Evolutionary conservation across 1,140 invertebrate species (phyloP).

Genomic region (Aphis gossypii): DNA sequence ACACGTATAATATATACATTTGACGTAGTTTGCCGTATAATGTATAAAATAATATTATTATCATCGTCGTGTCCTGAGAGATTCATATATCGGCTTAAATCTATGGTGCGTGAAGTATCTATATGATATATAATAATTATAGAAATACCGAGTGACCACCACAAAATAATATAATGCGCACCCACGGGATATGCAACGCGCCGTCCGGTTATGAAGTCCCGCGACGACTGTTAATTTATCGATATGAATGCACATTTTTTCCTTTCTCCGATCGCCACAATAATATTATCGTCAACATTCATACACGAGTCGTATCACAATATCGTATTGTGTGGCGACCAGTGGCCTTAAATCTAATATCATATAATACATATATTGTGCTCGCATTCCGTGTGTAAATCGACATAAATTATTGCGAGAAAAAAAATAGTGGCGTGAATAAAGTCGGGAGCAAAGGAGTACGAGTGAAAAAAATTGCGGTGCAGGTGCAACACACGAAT

Average conservation of each 20-base stretch:
- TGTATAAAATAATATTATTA: neutral
- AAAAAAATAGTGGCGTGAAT: neutral
- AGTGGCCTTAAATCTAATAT: neutral
- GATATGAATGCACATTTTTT: slow-evolving; percentile 12
- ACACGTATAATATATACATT: neutral
- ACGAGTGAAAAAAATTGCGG: neutral
- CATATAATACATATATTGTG: neutral
- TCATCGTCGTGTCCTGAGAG: neutral
- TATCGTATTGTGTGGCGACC: neutral
- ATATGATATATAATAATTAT: neutral
- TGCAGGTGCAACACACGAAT: neutral
- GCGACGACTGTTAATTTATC: neutral
- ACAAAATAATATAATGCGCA: neutral
- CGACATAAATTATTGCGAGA: neutral
- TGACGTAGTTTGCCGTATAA: neutral
- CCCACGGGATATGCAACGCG: neutral
- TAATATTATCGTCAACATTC: neutral
- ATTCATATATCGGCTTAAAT: neutral
- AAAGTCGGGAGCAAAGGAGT: neutral
- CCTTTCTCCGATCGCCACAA: neutral
- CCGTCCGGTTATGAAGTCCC: neutral
- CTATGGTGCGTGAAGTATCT: neutral
- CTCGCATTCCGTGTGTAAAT: neutral
- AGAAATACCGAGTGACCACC: neutral
- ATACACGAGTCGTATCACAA: neutral